A percentile compares a stretch with the other conserved stretches of the same genome.
Evolutionary conservation across 2,797 vertebrate species (phyloP).

Genomic region (Lithobates sylvaticus): DNA sequence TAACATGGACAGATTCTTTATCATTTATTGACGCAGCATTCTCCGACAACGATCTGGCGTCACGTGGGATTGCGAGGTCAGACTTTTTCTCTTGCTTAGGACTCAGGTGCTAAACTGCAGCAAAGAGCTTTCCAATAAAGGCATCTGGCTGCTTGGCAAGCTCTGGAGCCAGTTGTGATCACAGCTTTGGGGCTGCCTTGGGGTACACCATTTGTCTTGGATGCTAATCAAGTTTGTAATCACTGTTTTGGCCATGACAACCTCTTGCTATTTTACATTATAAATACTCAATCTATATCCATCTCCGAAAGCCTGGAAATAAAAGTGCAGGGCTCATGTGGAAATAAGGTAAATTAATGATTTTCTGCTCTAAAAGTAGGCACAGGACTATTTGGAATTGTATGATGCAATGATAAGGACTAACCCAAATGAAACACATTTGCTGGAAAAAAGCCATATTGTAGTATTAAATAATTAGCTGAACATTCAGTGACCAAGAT

Average conservation of each 20-base stretch:
- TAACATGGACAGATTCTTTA: slow-evolving; percentile 22
- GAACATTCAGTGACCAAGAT: not conserved
- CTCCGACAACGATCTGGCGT: slow-evolving; percentile 27
- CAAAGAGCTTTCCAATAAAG: slow-evolving; percentile 68
- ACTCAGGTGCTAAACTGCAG: slow-evolving; percentile 67
- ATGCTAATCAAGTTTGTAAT: slow-evolving; percentile 63
- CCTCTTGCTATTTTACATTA: slow-evolving; percentile 41
- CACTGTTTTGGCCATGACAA: slow-evolving; percentile 53
- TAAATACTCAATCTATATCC: slow-evolving; percentile 16
- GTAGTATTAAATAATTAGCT: slow-evolving; percentile 1
- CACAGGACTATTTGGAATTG: not conserved
- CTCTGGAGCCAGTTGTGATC: slow-evolving; percentile 66
- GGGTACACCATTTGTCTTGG: slow-evolving; percentile 68
- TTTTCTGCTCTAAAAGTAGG: not conserved
- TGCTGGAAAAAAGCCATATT: not conserved
- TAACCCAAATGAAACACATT: not conserved
- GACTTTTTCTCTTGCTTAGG: slow-evolving; percentile 42
- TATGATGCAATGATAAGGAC: not conserved
- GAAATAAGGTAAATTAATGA: not conserved
- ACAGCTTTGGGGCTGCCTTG: slow-evolving; percentile 67
- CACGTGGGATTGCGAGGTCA: slow-evolving; percentile 39
- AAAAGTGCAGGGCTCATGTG: not conserved
- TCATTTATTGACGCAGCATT: slow-evolving; percentile 16
- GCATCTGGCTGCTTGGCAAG: slow-evolving; percentile 72
- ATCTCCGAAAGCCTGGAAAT: slow-evolving; percentile 14